phyloP scores from a whole-genome alignment of 1,140 invertebrate species.

The Yoshiicerus persimilis region DNA sequence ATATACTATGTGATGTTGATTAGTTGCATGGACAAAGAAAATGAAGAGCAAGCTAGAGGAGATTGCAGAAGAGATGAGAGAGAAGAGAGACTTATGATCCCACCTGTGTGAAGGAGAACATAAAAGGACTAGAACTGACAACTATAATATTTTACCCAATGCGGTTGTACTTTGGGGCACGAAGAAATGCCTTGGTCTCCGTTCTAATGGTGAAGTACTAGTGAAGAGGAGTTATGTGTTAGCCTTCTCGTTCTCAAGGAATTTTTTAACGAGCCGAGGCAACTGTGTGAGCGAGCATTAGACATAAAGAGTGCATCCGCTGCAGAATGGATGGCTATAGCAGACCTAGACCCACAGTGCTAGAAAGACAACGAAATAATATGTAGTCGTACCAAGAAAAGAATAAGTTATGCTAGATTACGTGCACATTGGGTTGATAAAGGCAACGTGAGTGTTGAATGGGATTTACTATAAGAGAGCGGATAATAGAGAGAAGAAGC shows the following conservation, averaged over 20 bases:
- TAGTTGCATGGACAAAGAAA: neutral
- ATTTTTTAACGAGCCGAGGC: neutral
- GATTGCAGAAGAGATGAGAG: neutral
- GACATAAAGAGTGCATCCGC: neutral
- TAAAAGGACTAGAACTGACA: neutral
- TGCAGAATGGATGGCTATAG: neutral
- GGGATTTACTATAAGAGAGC: neutral
- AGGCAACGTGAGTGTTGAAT: neutral
- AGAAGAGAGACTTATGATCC: neutral
- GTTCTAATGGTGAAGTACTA: neutral
- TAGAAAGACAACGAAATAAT: neutral
- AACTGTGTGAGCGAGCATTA: neutral
- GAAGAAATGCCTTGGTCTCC: neutral
- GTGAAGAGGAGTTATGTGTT: neutral
- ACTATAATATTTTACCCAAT: constrained; percentile 8
- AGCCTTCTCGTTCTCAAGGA: neutral
- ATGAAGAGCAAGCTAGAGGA: neutral
- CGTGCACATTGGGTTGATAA: neutral
- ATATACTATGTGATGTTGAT: too few species aligned
- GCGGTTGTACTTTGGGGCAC: neutral
- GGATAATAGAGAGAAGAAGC: too few species aligned
- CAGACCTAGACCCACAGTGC: neutral
- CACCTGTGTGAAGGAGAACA: neutral
- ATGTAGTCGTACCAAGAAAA: neutral
- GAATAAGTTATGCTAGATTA: neutral